Base-by-base conservation (phyloP, 2,113 vertebrate genomes). In the Bufo gargarizans region DNA sequence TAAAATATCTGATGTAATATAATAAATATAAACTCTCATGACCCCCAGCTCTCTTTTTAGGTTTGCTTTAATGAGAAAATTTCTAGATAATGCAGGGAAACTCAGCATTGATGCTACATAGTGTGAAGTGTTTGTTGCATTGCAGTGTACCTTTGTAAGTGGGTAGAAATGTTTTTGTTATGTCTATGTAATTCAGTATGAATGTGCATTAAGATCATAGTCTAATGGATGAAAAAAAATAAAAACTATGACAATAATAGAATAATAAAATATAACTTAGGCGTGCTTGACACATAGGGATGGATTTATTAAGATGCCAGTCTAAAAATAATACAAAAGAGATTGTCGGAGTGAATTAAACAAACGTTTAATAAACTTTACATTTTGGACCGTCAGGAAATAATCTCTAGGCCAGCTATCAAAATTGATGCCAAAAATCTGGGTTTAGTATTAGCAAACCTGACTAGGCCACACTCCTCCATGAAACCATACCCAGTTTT, bases 51-150 rank as follows among this genome's bases (percentile, higher is more conserved):
- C 16, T 53, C 53, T 33, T 80, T 80, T 80, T n/a, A 59, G n/a
- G 55, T 80, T 80, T 33, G 55, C 22, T 80, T 59, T 80, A 80
- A 80, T 80, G 77, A 58, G 53, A 80, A 33, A 59, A 80, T 76
- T 20, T 76, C 72, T 49, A 47, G 47, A 50, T 76, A 49, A 76
- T 76, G 72, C 49, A 76, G 13, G 72, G 47, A 76, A 76, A 49
- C 10, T 45, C 71, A 7, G 77, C 77, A 0, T 4, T n/a, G 77
- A 33, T 81, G 22, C 56, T 47, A 19, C 61, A 12, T 55, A 56
- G 22, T 59, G 56, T 47, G 78, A 81, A 43, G 55, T 56, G 59
- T 81, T 81, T 81, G 13, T 8, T 45, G 53, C 53, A 33, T 80
- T 80, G 53, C 59, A 80, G 22, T 59, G n/a, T 80, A 8, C 55